Evolutionary conservation across 2,113 vertebrate species (phyloP).

Genomic region (Pipa parva): DNA sequence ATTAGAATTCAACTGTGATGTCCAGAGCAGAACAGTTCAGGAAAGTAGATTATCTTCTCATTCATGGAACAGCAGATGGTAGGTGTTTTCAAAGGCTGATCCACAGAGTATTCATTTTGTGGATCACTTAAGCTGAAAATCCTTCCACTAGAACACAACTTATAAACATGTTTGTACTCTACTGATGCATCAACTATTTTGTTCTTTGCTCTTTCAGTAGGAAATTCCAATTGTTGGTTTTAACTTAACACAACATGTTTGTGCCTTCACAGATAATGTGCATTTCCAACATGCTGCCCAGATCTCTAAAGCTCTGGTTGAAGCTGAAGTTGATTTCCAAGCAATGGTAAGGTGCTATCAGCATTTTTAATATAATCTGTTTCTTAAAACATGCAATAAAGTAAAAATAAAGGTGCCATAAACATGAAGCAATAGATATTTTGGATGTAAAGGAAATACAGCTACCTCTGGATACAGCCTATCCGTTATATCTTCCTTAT

Average conservation of each 20-base stretch:
- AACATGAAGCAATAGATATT: too few species aligned
- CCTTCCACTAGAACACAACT: constrained; percentile 55
- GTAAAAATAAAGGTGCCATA: too few species aligned
- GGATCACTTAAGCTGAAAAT: constrained; percentile 62
- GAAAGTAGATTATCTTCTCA: constrained; percentile 85
- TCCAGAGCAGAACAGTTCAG: constrained; percentile 88
- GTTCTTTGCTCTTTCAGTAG: constrained; percentile 62
- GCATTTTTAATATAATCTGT: too few species aligned
- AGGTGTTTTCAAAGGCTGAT: constrained; percentile 66
- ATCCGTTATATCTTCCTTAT: too few species aligned
- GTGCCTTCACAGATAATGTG: constrained; percentile 98
- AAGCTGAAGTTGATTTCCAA: constrained; percentile 87
- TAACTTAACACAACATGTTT: too few species aligned
- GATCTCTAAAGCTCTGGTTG: constrained; percentile 92
- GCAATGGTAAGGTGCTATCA: constrained; percentile 76
- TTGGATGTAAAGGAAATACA: too few species aligned
- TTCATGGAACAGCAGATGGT: constrained; percentile 98
- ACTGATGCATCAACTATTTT: constrained; percentile 57
- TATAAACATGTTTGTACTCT: constrained; percentile 59
- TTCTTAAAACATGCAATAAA: too few species aligned
- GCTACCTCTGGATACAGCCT: too few species aligned
- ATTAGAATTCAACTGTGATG: constrained; percentile 92
- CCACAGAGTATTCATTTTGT: constrained; percentile 48
- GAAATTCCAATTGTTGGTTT: constrained; percentile 59
- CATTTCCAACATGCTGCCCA: constrained; percentile 97